Conservation (phyloP, 2,797 vertebrate genomes). For the Mus caroli region DNA sequence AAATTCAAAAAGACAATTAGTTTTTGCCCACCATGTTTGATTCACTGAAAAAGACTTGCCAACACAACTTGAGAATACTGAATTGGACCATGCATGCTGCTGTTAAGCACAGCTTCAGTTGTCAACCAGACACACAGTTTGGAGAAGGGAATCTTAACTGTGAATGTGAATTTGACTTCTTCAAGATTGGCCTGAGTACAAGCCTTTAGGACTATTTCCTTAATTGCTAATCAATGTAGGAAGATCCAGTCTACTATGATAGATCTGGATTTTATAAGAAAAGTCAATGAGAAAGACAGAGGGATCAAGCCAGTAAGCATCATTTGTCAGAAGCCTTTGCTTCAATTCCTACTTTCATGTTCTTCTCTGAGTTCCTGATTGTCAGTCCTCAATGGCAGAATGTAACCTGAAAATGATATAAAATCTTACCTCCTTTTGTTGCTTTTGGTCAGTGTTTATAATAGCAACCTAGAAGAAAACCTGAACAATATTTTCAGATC, state of each 20-base stretch:
- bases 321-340: not conserved
- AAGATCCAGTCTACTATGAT: not conserved
- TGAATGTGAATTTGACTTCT: not conserved
- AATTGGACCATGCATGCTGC: not conserved
- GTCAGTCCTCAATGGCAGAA: not conserved
- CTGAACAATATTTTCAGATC: not conserved
- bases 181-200: not conserved
- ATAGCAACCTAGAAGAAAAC: not conserved
- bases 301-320: not conserved
- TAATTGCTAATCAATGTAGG: not conserved
- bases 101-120: not conserved
- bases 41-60: not conserved
- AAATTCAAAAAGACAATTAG: not conserved
- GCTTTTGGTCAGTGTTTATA: not conserved
- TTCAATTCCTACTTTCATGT: not conserved
- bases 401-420: not conserved
- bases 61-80: not conserved
- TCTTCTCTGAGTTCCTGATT: not conserved
- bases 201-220: not conserved
- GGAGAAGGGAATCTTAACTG: not conserved
- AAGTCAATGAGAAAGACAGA: not conserved
- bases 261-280: not conserved
- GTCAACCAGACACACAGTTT: not conserved
- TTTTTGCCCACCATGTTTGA: not conserved
- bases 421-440: not conserved